Evolutionary conservation across 2,113 vertebrate genomes (phyloP), one percentile per base, ranked within the genome.

Genomic region (Amblyornis subalaris): DNA sequence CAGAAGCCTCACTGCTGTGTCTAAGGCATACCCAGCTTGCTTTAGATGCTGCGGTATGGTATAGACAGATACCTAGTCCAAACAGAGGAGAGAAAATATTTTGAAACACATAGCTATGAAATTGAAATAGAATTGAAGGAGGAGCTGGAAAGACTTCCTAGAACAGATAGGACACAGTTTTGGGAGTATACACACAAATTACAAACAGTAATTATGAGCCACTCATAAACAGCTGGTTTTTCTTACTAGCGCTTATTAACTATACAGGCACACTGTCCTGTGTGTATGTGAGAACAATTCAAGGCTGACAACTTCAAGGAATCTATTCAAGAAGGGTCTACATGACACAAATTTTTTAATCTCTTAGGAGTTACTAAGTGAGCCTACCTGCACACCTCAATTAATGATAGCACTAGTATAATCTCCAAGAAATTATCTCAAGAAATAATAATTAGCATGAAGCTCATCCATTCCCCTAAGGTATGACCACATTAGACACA

Each of bases 21-120:
- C 96, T 92, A 99, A 92, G 33, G 99, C 99, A 86, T 98, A 98
- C 3, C 82, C 79, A 50, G 97, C 97, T 90, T 99, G 98, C 54
- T 96, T 97, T 89, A 98, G 95, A 95, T 99, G 99, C 94, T 98
- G 98, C 25, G 98, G 98, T 54, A 99, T 69, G 55, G 98, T 96
- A 96, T 99, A 99, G 48, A 99, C 97, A 31, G 99, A 99, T 36
- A 99, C 98, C 99, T 99, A 88, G 61, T 70, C 69, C 53, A 92
- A 75, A 78, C 4, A 93, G 12, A 89, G 33, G 72, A 61, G 28
- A 89, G 19, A 54, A 89, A 72, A 61, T 10, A 78, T n/a, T 85
- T 74, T 65, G 15, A 53, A 67, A 65, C 2, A 3, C 22, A 18
- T 0, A 58, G 24, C 10, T 64, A 45, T 11, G 50, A 67, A 69